Percentiles rank a stretch among this genome's conserved stretches.
phyloP scores from a whole-genome alignment of 2,888 invertebrate genomes.

The Drosophila percnosoma region DNA sequence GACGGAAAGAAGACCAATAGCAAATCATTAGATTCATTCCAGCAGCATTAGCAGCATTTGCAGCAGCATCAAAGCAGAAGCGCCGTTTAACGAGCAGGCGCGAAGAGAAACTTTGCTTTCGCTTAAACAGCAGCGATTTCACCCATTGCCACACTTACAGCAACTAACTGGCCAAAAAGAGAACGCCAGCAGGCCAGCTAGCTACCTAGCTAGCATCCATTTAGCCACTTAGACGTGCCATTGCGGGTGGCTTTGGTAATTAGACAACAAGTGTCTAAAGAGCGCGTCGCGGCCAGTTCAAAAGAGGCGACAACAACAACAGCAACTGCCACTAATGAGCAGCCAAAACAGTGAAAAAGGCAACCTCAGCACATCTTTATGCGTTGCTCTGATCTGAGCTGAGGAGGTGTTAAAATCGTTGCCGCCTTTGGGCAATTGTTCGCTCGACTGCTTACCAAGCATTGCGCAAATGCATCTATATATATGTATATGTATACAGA shows the following conservation, averaged over 20 bases:
- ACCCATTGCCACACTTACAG: slow-evolving; percentile 71
- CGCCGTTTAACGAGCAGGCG: slow-evolving; percentile 72
- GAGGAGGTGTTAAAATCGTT: slow-evolving; percentile 72
- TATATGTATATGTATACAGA: slow-evolving; percentile 55
- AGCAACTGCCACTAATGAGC: slow-evolving; percentile 63
- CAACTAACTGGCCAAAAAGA: slow-evolving; percentile 41
- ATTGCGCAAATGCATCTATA: slow-evolving; percentile 62
- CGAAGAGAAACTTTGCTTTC: slow-evolving; percentile 77
- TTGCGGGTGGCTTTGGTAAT: slow-evolving; percentile 78
- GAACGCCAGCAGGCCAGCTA: slow-evolving; percentile 31
- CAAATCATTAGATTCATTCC: slow-evolving; percentile 69
- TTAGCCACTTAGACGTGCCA: slow-evolving; percentile 56
- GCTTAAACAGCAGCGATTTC: slow-evolving; percentile 62
- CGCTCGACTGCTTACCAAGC: slow-evolving; percentile 44
- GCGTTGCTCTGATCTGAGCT: slow-evolving; percentile 14
- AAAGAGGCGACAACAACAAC: slow-evolving; percentile 39
- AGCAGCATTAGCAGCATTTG: slow-evolving; percentile 22
- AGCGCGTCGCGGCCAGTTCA: slow-evolving; percentile 61
- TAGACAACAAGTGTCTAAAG: slow-evolving; percentile 75
- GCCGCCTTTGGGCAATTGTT: slow-evolving; percentile 68
- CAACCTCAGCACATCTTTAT: slow-evolving; percentile 11
- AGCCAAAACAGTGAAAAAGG: slow-evolving; percentile 44
- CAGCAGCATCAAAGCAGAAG: slow-evolving; percentile 63
- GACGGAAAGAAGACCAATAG: slow-evolving; percentile 29
- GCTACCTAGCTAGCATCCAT: neutral